Base-by-base conservation (phyloP, 2,888 invertebrate species). In the Perizoma flavofasciatum region DNA sequence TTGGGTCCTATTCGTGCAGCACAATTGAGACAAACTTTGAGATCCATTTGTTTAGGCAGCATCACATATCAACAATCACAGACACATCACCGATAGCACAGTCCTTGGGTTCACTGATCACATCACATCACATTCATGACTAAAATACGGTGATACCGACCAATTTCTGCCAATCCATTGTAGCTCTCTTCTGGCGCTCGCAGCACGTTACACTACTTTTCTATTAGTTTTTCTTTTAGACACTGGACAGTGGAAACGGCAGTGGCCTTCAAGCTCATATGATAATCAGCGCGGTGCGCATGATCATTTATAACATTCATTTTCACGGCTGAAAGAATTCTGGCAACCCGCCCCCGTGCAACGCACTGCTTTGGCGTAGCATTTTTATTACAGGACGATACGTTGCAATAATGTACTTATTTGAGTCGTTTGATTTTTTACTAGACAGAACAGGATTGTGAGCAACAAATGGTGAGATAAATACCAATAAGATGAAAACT, bases 281-380 rank as follows among this genome's bases (percentile, higher is more conserved):
- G 90, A 86, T 89, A 86, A 89, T 89, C 81, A 80, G 77, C 77
- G 79, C 78, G 71, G 73, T 77, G 81, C 77, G 84, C 81, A 74
- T 85, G 85, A 82, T 79, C 83, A 92, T 92, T 91, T 92, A 92
- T 92, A 92, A 92, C 92, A 92, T 92, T 90, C 86, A 89, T 86
- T 89, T 91, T 92, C 86, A 92, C 92, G 92, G 83, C 88, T 89
- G 89, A 92, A 86, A 83, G 89, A 82, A 66, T 80, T 66, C 73
- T 66, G 55, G 44, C 64, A 57, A 44, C 55, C 59, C 65, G 61
- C 62, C 59, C 73, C 51, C 32, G 37, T 57, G 59, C 49, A 47
- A 43, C 47, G 49, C 61, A 53, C 35, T 41, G 8, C 43, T 49
- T 22, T 34, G 40, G 6, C 37, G 41, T 6, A 44, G 44, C 40